Evolutionary conservation across 2,113 vertebrate genomes (phyloP).

Genomic region (Pan troglodytes): DNA sequence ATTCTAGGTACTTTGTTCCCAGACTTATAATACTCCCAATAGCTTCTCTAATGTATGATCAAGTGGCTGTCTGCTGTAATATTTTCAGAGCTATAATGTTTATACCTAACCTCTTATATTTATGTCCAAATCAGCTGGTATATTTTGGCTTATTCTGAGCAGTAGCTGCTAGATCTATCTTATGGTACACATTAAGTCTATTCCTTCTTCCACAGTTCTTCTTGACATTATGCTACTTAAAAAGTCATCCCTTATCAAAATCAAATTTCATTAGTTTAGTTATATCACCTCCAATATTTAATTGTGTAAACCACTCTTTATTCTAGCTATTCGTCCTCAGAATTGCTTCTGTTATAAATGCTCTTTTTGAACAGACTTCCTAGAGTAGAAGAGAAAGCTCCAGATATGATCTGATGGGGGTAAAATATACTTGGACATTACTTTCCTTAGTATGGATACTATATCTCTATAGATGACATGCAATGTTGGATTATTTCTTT

Average conservation of each 20-base stretch:
- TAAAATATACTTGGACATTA: not conserved
- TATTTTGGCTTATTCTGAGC: not conserved
- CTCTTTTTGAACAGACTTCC: not conserved
- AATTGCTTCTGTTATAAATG: not conserved
- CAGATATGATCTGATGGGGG: not conserved
- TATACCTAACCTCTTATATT: not conserved
- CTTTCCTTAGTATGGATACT: not conserved
- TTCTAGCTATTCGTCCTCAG: not conserved
- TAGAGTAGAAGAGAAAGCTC: not conserved
- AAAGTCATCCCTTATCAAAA: not conserved
- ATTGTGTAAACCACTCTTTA: not conserved
- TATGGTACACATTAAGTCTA: not conserved
- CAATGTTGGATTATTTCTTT: not conserved
- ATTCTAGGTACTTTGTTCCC: not conserved
- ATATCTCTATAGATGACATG: not conserved
- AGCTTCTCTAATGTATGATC: not conserved
- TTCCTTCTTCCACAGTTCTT: not conserved
- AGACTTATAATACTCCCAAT: not conserved
- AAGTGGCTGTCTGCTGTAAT: not conserved
- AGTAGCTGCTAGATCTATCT: not conserved
- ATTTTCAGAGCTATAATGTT: not conserved
- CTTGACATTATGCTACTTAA: not conserved
- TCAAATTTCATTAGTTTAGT: not conserved
- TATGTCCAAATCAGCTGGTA: not conserved
- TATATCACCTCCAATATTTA: not conserved